Conservation (phyloP, 2,888 invertebrate genomes). For the Labia minor region DNA sequence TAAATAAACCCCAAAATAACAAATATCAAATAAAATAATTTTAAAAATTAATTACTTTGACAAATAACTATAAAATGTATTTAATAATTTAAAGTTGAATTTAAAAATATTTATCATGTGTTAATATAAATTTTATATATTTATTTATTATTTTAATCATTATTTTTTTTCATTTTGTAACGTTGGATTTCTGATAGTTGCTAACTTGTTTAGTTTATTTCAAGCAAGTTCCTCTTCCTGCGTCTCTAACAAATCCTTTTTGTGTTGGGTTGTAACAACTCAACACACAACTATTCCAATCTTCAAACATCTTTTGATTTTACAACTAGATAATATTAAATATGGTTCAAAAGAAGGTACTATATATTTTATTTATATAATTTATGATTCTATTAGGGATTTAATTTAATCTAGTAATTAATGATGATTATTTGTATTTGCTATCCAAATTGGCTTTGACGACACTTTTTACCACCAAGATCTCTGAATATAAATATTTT, state of each 20-base stretch:
- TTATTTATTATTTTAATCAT: not conserved
- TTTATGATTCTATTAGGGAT: not conserved
- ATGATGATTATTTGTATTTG: slow-evolving; percentile 19
- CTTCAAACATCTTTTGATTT: not conserved
- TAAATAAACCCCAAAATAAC: too few species aligned
- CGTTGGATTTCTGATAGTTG: not conserved
- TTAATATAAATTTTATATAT: too few species aligned
- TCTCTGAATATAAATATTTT: slow-evolving; percentile 14
- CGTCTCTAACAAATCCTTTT: too few species aligned
- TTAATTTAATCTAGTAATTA: not conserved
- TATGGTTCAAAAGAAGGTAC: slow-evolving; percentile 25
- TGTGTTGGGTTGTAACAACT: not conserved
- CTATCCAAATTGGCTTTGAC: slow-evolving; percentile 16
- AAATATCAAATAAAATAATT: too few species aligned
- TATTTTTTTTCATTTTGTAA: not conserved
- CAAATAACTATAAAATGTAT: too few species aligned
- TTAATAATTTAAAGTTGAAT: too few species aligned
- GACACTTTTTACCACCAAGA: slow-evolving; percentile 18
- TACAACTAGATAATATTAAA: not conserved
- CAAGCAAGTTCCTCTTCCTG: not conserved
- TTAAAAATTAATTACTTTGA: too few species aligned
- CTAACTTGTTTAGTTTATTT: not conserved
- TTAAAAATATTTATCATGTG: too few species aligned
- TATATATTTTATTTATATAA: not conserved
- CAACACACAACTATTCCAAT: not conserved